A percentile compares a stretch with the other conserved stretches of the same genome.
Evolutionary conservation across 1,140 invertebrate species (phyloP).

Genomic region (Periplaneta americana): DNA sequence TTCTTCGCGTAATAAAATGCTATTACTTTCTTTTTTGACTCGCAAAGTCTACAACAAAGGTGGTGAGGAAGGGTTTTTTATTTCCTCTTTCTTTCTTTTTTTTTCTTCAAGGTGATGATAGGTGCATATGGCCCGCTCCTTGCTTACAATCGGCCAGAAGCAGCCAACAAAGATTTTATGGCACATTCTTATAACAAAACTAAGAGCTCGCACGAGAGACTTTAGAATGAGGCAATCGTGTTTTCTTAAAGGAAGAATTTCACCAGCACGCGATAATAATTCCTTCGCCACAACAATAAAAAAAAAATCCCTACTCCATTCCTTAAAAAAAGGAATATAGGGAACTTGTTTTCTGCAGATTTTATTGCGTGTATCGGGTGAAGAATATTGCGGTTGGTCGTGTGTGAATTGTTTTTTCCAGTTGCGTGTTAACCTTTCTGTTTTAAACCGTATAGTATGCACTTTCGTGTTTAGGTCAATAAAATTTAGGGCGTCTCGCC

Average conservation of each 20-base stretch:
- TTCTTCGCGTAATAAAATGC: too few species aligned
- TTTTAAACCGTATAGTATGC: neutral
- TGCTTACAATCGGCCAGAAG: neutral
- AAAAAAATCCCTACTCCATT: neutral
- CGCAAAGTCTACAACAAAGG: neutral
- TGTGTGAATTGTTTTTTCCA: neutral
- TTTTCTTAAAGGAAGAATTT: neutral
- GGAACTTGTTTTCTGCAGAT: neutral
- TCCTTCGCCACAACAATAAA: neutral
- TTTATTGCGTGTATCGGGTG: neutral
- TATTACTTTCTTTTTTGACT: neutral
- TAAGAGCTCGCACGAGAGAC: neutral
- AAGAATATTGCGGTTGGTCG: neutral
- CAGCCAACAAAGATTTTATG: neutral
- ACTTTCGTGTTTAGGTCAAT: neutral
- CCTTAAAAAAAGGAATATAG: neutral
- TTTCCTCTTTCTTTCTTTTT: neutral
- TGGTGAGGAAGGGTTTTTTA: neutral
- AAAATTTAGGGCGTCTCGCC: neutral
- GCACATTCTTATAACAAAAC: neutral
- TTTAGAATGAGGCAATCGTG: neutral
- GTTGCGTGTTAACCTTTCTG: neutral
- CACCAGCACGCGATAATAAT: neutral
- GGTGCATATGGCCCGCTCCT: neutral
- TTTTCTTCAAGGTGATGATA: neutral